Evolutionary conservation across 2,113 vertebrate genomes (phyloP).

Genomic region (Xiphophorus maculatus): DNA sequence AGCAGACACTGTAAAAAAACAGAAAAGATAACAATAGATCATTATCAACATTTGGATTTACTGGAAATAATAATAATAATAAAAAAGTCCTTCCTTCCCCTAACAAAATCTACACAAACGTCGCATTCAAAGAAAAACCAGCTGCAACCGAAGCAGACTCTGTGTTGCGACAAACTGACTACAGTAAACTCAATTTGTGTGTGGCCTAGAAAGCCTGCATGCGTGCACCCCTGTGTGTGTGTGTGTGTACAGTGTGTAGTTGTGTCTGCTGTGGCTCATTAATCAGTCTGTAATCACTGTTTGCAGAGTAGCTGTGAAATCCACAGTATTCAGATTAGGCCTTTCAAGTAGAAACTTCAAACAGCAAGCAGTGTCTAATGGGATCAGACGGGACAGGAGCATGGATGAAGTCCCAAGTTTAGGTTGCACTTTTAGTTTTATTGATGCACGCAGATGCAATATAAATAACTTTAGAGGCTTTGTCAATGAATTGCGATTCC

Average conservation of each 20-base stretch:
- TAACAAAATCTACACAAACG: neutral
- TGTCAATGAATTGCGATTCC: neutral
- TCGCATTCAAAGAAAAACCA: conserved; percentile 10
- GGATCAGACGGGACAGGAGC: conserved; percentile 68
- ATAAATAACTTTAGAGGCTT: neutral
- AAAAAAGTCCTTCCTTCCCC: too few species aligned
- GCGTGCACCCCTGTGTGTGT: conserved; percentile 16
- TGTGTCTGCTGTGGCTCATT: conserved; percentile 64
- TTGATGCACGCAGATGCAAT: conserved; percentile 39
- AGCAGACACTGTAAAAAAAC: conserved; percentile 86
- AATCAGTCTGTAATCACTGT: conserved; percentile 80
- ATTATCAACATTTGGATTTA: neutral
- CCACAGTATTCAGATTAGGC: conserved; percentile 71
- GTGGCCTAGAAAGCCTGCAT: conserved; percentile 53
- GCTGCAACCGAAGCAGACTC: neutral
- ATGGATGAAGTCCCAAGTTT: conserved; percentile 50
- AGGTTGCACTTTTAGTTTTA: conserved; percentile 61
- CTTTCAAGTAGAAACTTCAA: conserved; percentile 81
- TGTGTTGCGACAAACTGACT: conserved; percentile 42
- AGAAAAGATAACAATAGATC: conserved; percentile 11
- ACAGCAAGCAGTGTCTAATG: conserved; percentile 69
- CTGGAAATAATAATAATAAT: neutral
- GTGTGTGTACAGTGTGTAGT: neutral
- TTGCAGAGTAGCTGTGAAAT: conserved; percentile 69
- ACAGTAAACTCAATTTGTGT: conserved; percentile 38